These are phyloP conservation scores for Perca schrenkii DNA, from an alignment of 2,113 vertebrate genomes.

Conservation along the genomic window DNA sequence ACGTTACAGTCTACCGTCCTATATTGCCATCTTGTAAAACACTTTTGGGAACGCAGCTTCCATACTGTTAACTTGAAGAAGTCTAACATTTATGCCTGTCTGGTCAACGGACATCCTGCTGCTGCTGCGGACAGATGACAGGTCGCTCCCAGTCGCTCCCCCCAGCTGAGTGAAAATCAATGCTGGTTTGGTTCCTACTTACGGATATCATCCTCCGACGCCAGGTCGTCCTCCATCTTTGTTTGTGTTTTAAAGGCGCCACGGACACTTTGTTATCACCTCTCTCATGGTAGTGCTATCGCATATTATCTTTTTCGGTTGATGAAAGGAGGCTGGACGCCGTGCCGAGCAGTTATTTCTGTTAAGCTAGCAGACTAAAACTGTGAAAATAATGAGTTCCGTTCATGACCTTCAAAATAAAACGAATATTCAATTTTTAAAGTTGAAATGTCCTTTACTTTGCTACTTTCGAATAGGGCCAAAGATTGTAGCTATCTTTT, in stretches of 20 bases:
- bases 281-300: not conserved
- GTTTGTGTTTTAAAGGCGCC: not conserved
- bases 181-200: slow-evolving; percentile 40
- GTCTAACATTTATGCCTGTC: too few species aligned
- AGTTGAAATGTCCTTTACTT: not conserved
- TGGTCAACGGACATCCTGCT: slow-evolving; percentile 38
- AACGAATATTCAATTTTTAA: fast-evolving
- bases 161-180: not conserved
- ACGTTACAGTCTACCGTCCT: not conserved
- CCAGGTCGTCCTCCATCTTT: slow-evolving; percentile 77
- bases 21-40: not conserved
- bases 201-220: slow-evolving; percentile 81
- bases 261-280: not conserved
- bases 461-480: too few species aligned
- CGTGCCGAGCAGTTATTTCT: not conserved
- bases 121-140: not conserved
- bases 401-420: slow-evolving; percentile 27
- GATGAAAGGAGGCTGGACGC: not conserved
- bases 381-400: not conserved
- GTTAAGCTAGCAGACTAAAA: not conserved
- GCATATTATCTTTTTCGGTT: too few species aligned
- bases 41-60: not conserved
- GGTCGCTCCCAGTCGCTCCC: not conserved
- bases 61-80: too few species aligned
- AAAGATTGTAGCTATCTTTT: too few species aligned